Percentiles rank a stretch among this genome's conserved stretches.
Conservation (phyloP, 2,797 vertebrate species). For the Sebastes vulpes region DNA sequence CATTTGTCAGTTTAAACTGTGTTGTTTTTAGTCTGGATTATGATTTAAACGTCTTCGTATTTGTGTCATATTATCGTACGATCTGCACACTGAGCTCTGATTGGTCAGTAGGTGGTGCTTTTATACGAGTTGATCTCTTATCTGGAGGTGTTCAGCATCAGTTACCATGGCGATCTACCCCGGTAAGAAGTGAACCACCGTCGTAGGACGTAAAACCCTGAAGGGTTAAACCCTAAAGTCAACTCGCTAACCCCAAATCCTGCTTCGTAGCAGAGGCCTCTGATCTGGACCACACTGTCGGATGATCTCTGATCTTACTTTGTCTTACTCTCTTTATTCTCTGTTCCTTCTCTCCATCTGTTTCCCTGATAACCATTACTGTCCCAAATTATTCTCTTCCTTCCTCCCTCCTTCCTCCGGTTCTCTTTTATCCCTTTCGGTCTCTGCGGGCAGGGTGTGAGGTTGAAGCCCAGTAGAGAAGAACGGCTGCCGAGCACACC, state of each 20-base stretch:
- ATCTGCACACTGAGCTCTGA: too few relatives aligned
- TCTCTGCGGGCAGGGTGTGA: slow-evolving; percentile 37
- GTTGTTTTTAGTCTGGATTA: too few relatives aligned
- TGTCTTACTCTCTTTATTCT: slow-evolving; percentile 5
- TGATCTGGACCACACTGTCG: background rate
- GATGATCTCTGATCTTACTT: background rate
- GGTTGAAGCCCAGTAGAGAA: slow-evolving; percentile 63
- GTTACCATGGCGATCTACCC: too few relatives aligned
- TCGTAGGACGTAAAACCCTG: too few relatives aligned
- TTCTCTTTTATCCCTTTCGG: slow-evolving; percentile 19
- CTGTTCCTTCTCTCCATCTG: slow-evolving; percentile 33
- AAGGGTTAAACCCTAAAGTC: too few relatives aligned
- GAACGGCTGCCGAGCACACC: slow-evolving; percentile 58
- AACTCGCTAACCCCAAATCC: fast-evolving
- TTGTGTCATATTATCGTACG: too few relatives aligned
- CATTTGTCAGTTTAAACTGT: too few relatives aligned
- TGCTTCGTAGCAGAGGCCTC: background rate
- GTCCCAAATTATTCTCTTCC: background rate
- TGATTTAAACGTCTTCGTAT: fast-evolving
- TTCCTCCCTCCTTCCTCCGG: background rate
- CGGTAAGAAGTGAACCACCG: fast-evolving
- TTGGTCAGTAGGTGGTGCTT: too few relatives aligned
- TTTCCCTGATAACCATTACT: slow-evolving; percentile 13
- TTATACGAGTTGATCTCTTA: too few relatives aligned
- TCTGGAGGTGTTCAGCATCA: too few relatives aligned